Evolutionary conservation across 2,113 vertebrate species (phyloP).

Genomic region (Oreochromis aureus): DNA sequence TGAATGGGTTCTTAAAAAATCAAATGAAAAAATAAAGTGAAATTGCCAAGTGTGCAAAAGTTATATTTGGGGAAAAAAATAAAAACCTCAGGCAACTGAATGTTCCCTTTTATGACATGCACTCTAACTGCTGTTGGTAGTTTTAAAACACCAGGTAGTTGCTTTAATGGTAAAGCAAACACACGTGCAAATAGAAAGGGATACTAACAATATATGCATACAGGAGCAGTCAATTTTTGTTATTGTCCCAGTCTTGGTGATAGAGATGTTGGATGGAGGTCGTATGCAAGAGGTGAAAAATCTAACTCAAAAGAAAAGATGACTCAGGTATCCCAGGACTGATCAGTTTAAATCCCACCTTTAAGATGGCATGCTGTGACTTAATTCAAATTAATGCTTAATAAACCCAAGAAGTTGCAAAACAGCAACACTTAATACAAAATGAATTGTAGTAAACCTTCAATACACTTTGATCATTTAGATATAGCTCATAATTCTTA

Average conservation of each 20-base stretch:
- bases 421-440: background rate
- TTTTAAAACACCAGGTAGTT: background rate
- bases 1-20: background rate
- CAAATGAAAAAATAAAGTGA: background rate
- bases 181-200: background rate
- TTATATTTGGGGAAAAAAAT: background rate
- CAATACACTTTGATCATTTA: background rate
- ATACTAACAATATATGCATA: background rate
- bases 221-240: background rate
- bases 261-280: background rate
- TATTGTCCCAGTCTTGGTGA: background rate
- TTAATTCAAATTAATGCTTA: background rate
- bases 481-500: background rate
- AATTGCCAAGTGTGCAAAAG: background rate
- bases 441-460: background rate
- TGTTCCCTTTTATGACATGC: background rate
- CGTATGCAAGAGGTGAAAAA: background rate
- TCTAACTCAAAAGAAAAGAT: background rate
- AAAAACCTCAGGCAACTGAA: background rate
- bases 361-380: background rate
- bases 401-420: background rate
- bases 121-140: background rate
- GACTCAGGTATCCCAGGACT: background rate
- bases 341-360: background rate
- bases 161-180: background rate